A percentile compares a stretch with the other conserved stretches of the same genome.
phyloP scores from a whole-genome alignment of 2,797 vertebrate genomes.

The Notoglanidium macrostoma region DNA sequence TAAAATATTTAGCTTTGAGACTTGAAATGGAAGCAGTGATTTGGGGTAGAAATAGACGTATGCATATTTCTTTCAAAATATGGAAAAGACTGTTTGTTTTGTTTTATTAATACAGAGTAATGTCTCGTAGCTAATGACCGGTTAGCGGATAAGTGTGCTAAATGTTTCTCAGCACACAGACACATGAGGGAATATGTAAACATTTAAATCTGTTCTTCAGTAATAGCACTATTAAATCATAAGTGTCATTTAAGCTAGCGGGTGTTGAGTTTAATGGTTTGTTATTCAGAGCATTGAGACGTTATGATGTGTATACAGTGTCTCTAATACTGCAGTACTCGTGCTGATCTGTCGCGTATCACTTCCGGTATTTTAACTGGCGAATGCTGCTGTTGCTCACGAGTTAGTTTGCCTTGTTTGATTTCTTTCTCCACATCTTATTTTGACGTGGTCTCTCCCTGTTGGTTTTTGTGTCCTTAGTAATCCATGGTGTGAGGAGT shows the following conservation, averaged over 20 bases:
- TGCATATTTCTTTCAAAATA: background rate
- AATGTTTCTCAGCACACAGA: background rate
- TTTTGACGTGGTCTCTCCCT: background rate
- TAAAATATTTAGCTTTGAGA: background rate
- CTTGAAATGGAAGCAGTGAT: background rate
- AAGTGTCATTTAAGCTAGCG: background rate
- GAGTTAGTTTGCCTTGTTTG: background rate
- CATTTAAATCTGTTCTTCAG: background rate
- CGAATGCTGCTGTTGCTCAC: background rate
- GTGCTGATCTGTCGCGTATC: too few relatives aligned
- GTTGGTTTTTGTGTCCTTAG: conserved; percentile 51
- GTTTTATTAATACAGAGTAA: background rate
- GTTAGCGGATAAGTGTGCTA: conserved; percentile 7
- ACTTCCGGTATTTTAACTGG: background rate
- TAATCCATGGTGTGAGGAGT: conserved; percentile 62
- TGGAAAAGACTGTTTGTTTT: background rate
- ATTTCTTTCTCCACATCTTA: fast-evolving
- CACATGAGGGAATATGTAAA: background rate
- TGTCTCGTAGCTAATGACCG: background rate
- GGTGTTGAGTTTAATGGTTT: background rate
- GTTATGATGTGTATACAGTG: background rate
- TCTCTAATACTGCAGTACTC: too few relatives aligned
- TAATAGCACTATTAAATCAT: background rate
- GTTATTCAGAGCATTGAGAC: too few relatives aligned
- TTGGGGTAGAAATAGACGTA: too few relatives aligned